Evolutionary conservation across 1,140 invertebrate genomes (phyloP), one percentile per base, ranked within the genome.

Genomic region (Streblospio benedicti): DNA sequence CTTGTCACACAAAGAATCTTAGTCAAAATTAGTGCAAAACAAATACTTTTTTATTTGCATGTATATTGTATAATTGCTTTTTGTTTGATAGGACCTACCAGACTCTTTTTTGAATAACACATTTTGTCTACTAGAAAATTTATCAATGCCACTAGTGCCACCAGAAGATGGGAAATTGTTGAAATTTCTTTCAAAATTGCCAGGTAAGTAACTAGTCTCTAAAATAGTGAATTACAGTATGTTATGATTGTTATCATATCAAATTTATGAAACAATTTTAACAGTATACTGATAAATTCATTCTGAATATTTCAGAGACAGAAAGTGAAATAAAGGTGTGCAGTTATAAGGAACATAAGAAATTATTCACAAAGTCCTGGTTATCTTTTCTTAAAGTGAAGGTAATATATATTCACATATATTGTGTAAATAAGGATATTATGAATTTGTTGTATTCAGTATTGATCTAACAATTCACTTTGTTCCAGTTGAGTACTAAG

Each of bases 211-310:
- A 52, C 28, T 16, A 20, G 50, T 52, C 25, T n/a, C 32, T 23
- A 23, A n/a, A 20, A 14, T 27, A 27, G 61, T n/a, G 25, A 16
- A 2, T 6, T n/a, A 31, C 25, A 56, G n/a, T 27, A 53, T 20
- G 5, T 4, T 51, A 18, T 53, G 41, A 16, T 14, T 53, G 18
- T 2, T 9, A 49, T 50, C 6, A 80, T 50, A 80, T 83, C 62
- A 71, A 79, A 41, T 86, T 85, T 69, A 84, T 87, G 57, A 79
- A 84, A 59, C 89, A 88, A 75, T 84, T 86, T 65, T 73, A 69
- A 71, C 81, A 64, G 67, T 82, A 4, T 38, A 52, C 30, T 32
- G 60, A 35, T 47, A n/a, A n/a, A n/a, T 60, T 38, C 23, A 57
- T 30, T 27, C 32, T 4, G 32, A 2, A 52, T 23, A 56, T 55